Evolutionary conservation across 1,140 invertebrate species (phyloP), one percentile per base, ranked within the genome.

Genomic region (Drosophila repleta): DNA sequence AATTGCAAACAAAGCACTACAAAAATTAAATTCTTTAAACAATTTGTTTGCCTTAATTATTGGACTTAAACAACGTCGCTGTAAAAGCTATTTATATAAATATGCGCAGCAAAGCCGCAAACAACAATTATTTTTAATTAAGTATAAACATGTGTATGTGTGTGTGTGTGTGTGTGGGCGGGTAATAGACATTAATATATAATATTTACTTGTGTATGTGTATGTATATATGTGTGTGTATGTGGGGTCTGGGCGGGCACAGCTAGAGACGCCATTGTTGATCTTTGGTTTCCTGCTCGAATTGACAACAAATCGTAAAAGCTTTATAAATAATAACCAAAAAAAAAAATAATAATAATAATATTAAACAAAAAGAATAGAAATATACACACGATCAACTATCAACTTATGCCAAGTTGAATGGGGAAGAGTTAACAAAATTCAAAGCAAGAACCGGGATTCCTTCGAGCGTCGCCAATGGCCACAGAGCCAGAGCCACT

Each of bases 91-190:
- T 76, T 82, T 82, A 65, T 80, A 79, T 76, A 82, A 78, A 78
- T 82, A 73, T 73, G 70, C 65, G 60, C 58, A 74, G 65, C 32
- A 46, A 41, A 82, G 79, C 70, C 76, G 79, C 79, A 83, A 83
- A 84, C 83, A 88, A 88, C 83, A 88, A 88, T 82, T 79, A 87
- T 76, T 68, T 87, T 68, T 87, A 75, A 67, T 79, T 72, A 79
- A 65, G 65, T 64, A 74, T 79, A 81, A 80, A 79, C 68, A 79
- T 63, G 57, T 76, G 7, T 29, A 8, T 29, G 29, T 29, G 5
- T 29, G 7, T 29, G 7, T 29, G 29, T 29, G 6, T 0, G 29
- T 29, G 32, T 76, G 39, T 52, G 71, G 70, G 57, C 65, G 62
- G 58, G 67, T 64, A 61, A 68, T 61, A 60, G 76, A 76, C 64